Base-by-base conservation (phyloP, 2,797 vertebrate species). In the Molothrus ater region DNA sequence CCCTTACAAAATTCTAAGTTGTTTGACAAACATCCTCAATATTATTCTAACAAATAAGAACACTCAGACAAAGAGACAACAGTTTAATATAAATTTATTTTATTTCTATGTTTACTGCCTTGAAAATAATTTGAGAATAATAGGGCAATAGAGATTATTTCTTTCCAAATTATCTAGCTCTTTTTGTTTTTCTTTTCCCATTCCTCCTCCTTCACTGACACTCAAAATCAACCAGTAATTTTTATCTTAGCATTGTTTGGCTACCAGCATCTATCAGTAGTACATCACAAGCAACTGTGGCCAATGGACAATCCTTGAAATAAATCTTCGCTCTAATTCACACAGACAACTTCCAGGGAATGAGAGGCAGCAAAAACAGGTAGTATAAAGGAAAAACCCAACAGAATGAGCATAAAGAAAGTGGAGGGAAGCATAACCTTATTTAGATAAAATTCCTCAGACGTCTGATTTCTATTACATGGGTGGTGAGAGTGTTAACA, bases 41-140 rank as follows among this genome's bases (percentile, higher is more conserved):
- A 94, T 72, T 82, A 87, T 51, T 91, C 47, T 85, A 78, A 86
- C n/a, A 90, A 91, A 92, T 40, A 51, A 51, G 54, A 92, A 86
- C 87, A 83, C 72, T 71, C 85, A 92, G 45, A 71, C 54, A 92
- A 79, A 92, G 40, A 93, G 70, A 75, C 45, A 94, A 63, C 59
- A 84, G 36, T 70, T 91, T 92, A 63, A 29, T 54, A 95, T 3
- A 2, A 50, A 83, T 96, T 86, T 91, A 34, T 91, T 95, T 92
- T 83, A 90, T 91, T 92, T 76, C 75, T 63, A 38, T 93, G 65
- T 92, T 93, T 90, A 86, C 36, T 75, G 79, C 51, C 65, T 86
- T 64, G 74, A 78, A 94, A 74, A 88, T 90, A 91, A 89, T 91
- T 86, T 84, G 51, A 90, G 45, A 95, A 79, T 72, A 90, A 92